Evolutionary conservation across 2,888 invertebrate genomes (phyloP), one percentile per base, ranked within the genome.

Genomic region (Gerosis bhagava): DNA sequence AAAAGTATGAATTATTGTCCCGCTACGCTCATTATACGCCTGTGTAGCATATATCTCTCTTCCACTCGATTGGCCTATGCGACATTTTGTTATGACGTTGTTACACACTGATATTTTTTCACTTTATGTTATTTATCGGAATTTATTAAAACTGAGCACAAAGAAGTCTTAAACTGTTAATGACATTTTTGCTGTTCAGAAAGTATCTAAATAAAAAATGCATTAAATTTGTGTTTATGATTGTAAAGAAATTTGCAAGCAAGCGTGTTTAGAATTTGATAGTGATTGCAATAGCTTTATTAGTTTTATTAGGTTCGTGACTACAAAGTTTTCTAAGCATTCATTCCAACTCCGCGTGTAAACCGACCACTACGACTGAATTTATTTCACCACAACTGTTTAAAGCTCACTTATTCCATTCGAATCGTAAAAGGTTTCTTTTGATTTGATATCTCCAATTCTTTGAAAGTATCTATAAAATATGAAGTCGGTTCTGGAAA

Each of bases 381-480:
- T 59, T 54, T 56, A 55, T 60, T 55, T 51, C 46, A 45, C 53
- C 50, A 50, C 59, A 62, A 56, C 54, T 62, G 63, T 65, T 59
- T 65, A 54, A 47, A 41, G 21, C 35, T 57, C 56, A 60, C 58
- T 65, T 60, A 61, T 62, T 69, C 56, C 57, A 61, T 57, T 57
- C 59, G 58, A 65, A 64, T 63, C 67, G 60, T 76, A 76, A 73
- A 76, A 67, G 56, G 60, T 55, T 70, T 70, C 65, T 60, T 51
- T 53, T 55, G 56, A 56, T 58, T 60, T 60, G 54, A 65, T 70
- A 70, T 67, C 64, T 66, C 65, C 65, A 65, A 77, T 75, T 73
- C 67, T 58, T 58, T 56, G 49, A 66, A 70, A 78, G 70, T 64
- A 70, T 67, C 71, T 54, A 75, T 80, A 80, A 81, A 81, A 70